Conservation (phyloP, 2,888 invertebrate genomes). For the Hirtodrosophila confusa region DNA sequence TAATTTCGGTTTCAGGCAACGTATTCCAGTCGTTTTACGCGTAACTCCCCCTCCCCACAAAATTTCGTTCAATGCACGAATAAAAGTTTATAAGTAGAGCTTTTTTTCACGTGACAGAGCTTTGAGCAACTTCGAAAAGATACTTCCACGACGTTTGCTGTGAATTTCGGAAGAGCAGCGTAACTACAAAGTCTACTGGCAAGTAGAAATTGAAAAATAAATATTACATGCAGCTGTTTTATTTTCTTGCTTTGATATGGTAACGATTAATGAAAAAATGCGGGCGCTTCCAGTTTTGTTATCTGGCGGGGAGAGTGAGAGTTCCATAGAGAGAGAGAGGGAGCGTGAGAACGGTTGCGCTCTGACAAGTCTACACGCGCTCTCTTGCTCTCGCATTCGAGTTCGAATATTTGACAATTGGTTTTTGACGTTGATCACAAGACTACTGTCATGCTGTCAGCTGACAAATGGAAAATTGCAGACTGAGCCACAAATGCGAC, state of each 20-base stretch:
- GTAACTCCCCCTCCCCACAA: constrained; percentile 21
- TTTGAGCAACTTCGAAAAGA: constrained; percentile 68
- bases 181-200: constrained; percentile 5
- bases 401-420: constrained; percentile 76
- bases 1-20: constrained; percentile 9
- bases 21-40: not conserved
- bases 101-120: constrained; percentile 77
- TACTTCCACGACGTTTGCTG: constrained; percentile 36
- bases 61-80: constrained; percentile 29
- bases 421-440: constrained; percentile 78
- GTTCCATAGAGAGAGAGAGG: constrained; percentile 12
- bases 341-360: constrained; percentile 7
- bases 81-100: constrained; percentile 60
- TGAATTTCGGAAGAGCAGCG: constrained; percentile 21
- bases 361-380: constrained; percentile 17
- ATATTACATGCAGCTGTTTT: constrained; percentile 17
- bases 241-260: constrained; percentile 12
- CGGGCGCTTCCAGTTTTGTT: constrained; percentile 52
- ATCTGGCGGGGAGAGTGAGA: constrained; percentile 23
- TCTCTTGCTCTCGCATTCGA: constrained; percentile 62
- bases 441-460: constrained; percentile 79
- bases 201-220: constrained; percentile 21
- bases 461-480: constrained; percentile 70
- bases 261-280: constrained; percentile 28
- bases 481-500: constrained; percentile 29